Conservation (phyloP, 2,113 vertebrate species). For the Microtus pennsylvanicus region DNA sequence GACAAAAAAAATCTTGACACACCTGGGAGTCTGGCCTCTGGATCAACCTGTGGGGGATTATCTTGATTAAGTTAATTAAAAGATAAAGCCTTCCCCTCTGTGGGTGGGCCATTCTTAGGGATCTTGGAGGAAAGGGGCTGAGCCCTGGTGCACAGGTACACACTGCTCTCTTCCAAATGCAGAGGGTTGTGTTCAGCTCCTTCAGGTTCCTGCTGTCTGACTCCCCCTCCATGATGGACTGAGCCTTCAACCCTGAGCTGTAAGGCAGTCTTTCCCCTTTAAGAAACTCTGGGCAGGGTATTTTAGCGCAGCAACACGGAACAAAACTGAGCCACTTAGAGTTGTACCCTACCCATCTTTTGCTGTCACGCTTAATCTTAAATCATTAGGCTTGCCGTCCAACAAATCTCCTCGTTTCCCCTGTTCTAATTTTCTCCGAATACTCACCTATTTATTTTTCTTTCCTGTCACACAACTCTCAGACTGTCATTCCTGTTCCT, state of each 20-base stretch:
- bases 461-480: slow-evolving; percentile 11
- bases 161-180: background rate
- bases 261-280: background rate
- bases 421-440: background rate
- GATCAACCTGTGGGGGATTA: background rate
- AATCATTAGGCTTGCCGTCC: background rate
- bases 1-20: background rate
- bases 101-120: background rate
- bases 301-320: background rate
- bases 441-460: background rate
- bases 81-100: too few relatives aligned
- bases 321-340: background rate
- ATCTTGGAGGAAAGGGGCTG: too few relatives aligned
- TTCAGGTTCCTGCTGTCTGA: background rate
- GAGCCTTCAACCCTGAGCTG: background rate
- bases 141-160: accelerated
- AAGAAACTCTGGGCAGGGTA: background rate
- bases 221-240: too few relatives aligned
- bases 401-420: background rate
- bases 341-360: background rate
- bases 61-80: background rate
- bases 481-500: background rate
- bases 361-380: background rate
- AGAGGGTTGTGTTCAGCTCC: background rate
- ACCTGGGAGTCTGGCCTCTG: background rate